Evolutionary conservation across 1,140 invertebrate species (phyloP).

Genomic region (Aphelenchoides besseyi): DNA sequence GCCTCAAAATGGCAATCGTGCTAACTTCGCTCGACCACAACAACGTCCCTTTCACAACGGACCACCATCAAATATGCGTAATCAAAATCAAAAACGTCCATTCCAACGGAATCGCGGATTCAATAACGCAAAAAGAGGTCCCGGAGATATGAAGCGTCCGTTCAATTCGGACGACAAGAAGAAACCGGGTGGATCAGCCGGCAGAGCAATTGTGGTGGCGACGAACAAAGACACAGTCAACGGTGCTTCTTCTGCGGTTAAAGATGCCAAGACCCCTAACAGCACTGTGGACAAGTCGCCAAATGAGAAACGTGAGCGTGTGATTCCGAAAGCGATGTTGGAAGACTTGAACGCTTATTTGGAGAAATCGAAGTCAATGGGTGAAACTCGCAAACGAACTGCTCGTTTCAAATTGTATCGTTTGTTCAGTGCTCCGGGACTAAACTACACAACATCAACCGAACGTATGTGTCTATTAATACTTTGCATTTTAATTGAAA

Average conservation of each 20-base stretch:
- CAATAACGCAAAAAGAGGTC: background rate
- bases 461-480: background rate
- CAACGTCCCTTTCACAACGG: background rate
- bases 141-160: too few species aligned
- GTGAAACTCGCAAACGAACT: background rate
- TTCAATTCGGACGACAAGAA: background rate
- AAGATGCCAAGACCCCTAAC: background rate
- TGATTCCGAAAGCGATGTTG: background rate
- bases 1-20: background rate
- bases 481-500: background rate
- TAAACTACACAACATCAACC: background rate
- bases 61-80: background rate
- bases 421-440: background rate
- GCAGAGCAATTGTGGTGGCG: background rate
- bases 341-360: background rate
- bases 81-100: background rate
- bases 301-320: background rate
- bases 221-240: background rate
- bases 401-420: background rate
- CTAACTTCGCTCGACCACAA: background rate
- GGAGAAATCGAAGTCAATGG: background rate
- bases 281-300: background rate
- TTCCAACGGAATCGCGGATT: background rate
- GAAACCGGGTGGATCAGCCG: background rate
- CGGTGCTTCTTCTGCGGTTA: background rate